Evolutionary conservation across 2,888 invertebrate species (phyloP).

Genomic region (Gasteruption jaculator): DNA sequence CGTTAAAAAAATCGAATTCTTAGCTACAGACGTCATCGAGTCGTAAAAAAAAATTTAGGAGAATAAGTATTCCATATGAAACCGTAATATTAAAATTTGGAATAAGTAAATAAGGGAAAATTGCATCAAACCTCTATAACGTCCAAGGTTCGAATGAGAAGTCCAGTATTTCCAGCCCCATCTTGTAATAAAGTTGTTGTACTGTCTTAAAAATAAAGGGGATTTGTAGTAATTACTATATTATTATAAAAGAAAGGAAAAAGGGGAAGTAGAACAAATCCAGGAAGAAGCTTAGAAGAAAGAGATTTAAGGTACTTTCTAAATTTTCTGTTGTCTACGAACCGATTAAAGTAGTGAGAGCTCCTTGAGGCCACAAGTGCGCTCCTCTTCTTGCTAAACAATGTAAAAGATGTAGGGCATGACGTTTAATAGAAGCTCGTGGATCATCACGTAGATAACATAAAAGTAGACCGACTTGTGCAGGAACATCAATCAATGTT

Average conservation of each 20-base stretch:
- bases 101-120: conserved; percentile 5
- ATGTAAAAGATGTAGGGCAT: conserved; percentile 64
- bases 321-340: too few species aligned
- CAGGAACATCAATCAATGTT: conserved; percentile 85
- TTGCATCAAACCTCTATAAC: conserved; percentile 49
- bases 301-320: too few species aligned
- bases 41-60: too few species aligned
- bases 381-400: conserved; percentile 70
- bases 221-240: conserved; percentile 12
- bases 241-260: background rate
- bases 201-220: conserved; percentile 32
- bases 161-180: conserved; percentile 41
- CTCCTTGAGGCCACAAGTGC: conserved; percentile 71
- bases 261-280: too few species aligned
- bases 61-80: conserved; percentile 4
- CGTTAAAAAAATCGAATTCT: too few species aligned
- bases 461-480: conserved; percentile 72
- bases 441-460: conserved; percentile 67
- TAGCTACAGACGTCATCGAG: too few species aligned
- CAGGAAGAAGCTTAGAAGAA: too few species aligned
- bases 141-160: conserved; percentile 53
- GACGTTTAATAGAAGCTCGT: conserved; percentile 65
- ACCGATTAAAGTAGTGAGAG: conserved; percentile 52
- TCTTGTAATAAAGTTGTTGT: conserved; percentile 44
- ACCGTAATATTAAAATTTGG: conserved; percentile 5